Conservation (phyloP, 64 coral and sea anemone species). For the Pocillopora damicornis region DNA sequence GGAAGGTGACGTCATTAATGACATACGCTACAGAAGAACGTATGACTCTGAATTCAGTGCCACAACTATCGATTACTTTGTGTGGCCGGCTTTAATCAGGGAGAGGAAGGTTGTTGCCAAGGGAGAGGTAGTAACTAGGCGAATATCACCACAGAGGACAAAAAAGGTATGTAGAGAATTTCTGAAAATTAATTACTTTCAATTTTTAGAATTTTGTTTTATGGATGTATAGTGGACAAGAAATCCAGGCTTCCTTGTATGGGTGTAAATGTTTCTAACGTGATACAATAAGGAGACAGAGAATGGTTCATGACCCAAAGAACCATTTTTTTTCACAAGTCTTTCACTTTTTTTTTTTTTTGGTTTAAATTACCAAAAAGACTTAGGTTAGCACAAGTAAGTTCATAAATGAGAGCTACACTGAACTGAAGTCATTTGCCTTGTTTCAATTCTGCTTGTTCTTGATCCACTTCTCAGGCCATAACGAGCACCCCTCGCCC, state of each 20-base stretch:
- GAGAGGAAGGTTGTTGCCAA: constrained; percentile 64
- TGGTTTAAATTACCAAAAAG: no score
- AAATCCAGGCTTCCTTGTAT: no score
- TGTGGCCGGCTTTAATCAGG: constrained; percentile 82
- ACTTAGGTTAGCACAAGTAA: no score
- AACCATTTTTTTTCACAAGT: no score
- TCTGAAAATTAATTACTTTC: neutral
- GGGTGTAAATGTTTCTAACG: no score
- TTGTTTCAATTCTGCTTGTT: neutral
- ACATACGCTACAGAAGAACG: constrained; percentile 57
- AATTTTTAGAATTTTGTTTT: neutral
- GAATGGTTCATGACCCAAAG: no score
- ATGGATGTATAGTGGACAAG: no score
- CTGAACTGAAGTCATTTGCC: no score
- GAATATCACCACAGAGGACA: constrained; percentile 28
- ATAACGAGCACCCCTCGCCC: constrained; percentile 38
- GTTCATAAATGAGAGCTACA: no score
- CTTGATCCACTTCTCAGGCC: neutral
- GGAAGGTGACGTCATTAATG: constrained; percentile 78
- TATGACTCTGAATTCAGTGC: constrained; percentile 84
- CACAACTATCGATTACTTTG: constrained; percentile 66
- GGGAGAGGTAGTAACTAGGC: constrained; percentile 72
- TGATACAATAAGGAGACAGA: no score
- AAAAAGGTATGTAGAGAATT: constrained; percentile 22
- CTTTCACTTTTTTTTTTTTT: no score